phyloP scores from a whole-genome alignment of 2,797 vertebrate genomes.

The Cirrhinus molitorella region DNA sequence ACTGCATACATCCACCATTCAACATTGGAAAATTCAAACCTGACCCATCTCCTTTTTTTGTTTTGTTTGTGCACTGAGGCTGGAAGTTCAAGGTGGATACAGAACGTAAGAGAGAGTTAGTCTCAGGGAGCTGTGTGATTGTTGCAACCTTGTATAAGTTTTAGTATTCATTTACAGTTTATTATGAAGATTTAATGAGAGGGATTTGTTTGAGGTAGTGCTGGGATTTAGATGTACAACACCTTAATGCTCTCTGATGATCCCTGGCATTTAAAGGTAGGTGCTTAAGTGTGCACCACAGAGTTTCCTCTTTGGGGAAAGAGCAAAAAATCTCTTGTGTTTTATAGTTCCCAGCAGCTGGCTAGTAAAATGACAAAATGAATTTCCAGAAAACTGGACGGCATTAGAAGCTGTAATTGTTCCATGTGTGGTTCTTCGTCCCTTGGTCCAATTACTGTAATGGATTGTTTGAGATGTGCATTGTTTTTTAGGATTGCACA shows the following conservation, averaged over 20 bases:
- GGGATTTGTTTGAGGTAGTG: neutral
- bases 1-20: neutral
- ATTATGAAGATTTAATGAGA: constrained; percentile 15
- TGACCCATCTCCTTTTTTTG: neutral
- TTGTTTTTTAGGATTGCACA: neutral
- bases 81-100: neutral
- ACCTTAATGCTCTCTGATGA: neutral
- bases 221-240: constrained; percentile 18
- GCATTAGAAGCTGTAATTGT: neutral
- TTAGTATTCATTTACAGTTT: neutral
- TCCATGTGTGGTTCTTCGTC: constrained; percentile 1
- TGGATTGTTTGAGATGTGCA: neutral
- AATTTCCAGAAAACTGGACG: neutral
- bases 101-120: neutral
- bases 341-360: constrained; percentile 21
- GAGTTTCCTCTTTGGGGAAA: neutral
- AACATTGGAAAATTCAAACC: neutral
- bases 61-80: neutral
- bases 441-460: neutral
- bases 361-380: neutral
- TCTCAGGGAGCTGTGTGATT: constrained; percentile 1
- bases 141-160: neutral
- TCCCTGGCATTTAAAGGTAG: neutral
- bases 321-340: neutral
- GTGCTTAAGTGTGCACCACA: constrained; percentile 3